Evolutionary conservation across 2,113 vertebrate species (phyloP), one percentile per base, ranked within the genome.

Genomic region (Smithornis capensis): DNA sequence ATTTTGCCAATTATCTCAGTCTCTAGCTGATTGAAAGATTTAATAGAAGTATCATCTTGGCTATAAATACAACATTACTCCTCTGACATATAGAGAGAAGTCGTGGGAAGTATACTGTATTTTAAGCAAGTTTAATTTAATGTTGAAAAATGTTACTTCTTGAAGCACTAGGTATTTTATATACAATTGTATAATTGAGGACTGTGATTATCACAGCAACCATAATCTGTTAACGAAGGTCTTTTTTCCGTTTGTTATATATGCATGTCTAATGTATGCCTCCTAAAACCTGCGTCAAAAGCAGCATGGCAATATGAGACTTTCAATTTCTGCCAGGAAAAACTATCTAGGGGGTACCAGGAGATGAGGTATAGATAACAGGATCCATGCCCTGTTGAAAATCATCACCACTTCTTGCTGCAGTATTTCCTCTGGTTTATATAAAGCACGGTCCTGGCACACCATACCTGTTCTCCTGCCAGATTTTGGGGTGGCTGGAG

Each of bases 111-210:
- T 52, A 25, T 14, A 49, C 18, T 69, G 49, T 73, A 86, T 88
- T 88, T 92, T 93, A 90, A 95, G 57, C 24, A 87, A 33, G 21
- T 15, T 86, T 75, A 94, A 83, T 87, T 94, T 89, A 77, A 85
- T 65, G 45, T 67, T 89, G 82, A 90, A 94, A 89, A 91, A 84
- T 52, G 23, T 73, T 69, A 62, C 25, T 62, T 90, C 67, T 95
- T 92, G 53, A 53, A 91, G 19, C 12, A 60, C 64, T 67, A 75
- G 6, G 5, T 83, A 52, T 92, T 95, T 94, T 75, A 79, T 78
- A 74, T 71, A 76, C n/a, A 44, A 52, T 35, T 92, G 52, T 64
- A 81, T 82, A 84, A 79, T 31, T 87, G 74, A 87, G 31, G n/a
- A 73, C 65, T 0, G 0, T 76, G 78, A 42, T 85, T 73, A 79